Evolutionary conservation across 1,140 invertebrate species (phyloP).

Genomic region (Drosophila paulistorum): DNA sequence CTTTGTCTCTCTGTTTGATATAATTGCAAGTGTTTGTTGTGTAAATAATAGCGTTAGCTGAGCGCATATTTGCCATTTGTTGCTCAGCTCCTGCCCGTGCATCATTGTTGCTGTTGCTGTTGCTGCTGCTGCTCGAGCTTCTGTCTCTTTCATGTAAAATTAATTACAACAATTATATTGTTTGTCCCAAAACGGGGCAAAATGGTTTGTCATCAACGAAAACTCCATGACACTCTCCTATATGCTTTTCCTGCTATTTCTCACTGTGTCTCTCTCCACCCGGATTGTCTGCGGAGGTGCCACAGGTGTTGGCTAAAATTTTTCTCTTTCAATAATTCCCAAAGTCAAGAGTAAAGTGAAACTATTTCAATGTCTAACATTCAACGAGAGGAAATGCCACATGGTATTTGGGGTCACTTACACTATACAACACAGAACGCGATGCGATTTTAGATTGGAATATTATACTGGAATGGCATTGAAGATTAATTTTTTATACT

Average conservation of each 20-base stretch:
- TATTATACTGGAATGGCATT: too few relatives aligned
- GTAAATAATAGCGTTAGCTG: conserved; percentile 68
- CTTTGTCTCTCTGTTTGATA: conserved; percentile 36
- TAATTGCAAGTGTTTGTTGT: conserved; percentile 71
- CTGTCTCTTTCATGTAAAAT: conserved; percentile 56
- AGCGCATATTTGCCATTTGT: conserved; percentile 46
- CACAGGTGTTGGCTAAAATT: conserved; percentile 47
- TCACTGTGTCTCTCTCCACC: too few relatives aligned
- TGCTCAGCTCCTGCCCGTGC: conserved; percentile 59
- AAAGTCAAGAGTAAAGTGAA: conserved; percentile 35
- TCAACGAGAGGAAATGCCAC: neutral
- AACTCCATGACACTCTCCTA: conserved; percentile 16
- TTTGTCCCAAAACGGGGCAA: conserved; percentile 13
- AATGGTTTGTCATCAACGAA: conserved; percentile 20
- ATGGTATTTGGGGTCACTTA: neutral
- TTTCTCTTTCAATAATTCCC: conserved; percentile 57
- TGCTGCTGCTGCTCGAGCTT: neutral
- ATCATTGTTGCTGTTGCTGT: conserved; percentile 28
- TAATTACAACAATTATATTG: conserved; percentile 57
- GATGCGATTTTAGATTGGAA: too few relatives aligned
- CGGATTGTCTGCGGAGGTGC: conserved; percentile 2
- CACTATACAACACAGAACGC: neutral
- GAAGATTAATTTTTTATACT: too few relatives aligned
- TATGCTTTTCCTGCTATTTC: too few relatives aligned
- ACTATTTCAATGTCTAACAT: neutral